These are phyloP conservation scores for Vidua macroura DNA, from an alignment of 2,113 vertebrate species.

Conservation along the genomic window DNA sequence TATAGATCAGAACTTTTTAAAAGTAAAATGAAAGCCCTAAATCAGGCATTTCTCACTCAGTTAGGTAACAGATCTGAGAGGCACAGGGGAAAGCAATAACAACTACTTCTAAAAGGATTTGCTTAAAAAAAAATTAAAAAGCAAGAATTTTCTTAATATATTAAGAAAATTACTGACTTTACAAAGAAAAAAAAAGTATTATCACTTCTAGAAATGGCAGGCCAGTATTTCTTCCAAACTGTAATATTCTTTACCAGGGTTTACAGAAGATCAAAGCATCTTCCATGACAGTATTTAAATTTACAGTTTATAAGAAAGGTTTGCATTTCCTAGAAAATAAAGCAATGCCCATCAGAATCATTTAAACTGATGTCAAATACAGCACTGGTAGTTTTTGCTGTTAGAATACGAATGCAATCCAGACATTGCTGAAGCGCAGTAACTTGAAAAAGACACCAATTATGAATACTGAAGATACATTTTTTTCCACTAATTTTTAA, in stretches of 20 bases:
- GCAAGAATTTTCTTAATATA: neutral
- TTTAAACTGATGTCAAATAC: neutral
- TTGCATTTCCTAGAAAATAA: neutral
- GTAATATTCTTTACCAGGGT: neutral
- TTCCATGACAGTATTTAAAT: conserved; percentile 17
- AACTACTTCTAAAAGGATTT: neutral
- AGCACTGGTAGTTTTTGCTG: neutral
- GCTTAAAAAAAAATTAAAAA: neutral
- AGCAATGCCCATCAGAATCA: neutral
- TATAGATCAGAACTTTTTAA: neutral
- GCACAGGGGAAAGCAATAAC: neutral
- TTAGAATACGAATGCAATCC: neutral
- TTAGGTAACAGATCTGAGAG: neutral
- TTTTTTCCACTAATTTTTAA: neutral
- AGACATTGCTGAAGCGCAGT: neutral
- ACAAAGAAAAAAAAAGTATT: neutral
- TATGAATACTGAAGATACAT: neutral
- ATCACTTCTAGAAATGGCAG: neutral
- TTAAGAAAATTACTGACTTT: neutral
- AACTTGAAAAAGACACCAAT: neutral
- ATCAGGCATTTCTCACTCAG: neutral
- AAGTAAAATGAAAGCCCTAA: neutral
- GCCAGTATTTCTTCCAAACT: neutral
- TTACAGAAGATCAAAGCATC: conserved; percentile 24
- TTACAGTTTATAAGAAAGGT: neutral